Conservation (phyloP, 2,113 vertebrate genomes). For the Syngnathus scovelli region DNA sequence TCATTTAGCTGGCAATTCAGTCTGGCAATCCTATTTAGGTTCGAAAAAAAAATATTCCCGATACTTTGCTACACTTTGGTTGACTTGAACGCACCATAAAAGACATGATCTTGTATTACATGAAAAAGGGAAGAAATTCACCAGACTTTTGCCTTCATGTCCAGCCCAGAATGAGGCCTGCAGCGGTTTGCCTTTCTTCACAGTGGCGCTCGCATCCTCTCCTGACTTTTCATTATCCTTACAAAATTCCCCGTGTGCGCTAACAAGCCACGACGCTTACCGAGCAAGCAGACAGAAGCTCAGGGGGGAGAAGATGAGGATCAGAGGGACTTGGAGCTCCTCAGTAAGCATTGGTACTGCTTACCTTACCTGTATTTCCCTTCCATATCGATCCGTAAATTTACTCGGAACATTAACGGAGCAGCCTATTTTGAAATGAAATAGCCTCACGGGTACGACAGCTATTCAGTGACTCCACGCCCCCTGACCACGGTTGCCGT, state of each 20-base stretch:
- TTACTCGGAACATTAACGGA: too few species aligned
- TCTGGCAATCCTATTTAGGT: background rate
- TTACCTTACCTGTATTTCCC: too few species aligned
- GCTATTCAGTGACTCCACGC: too few species aligned
- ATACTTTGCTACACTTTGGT: background rate
- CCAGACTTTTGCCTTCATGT: constrained; percentile 15
- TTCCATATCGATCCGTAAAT: too few species aligned
- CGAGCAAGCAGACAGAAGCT: constrained; percentile 62
- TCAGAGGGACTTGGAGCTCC: constrained; percentile 61
- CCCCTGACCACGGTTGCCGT: too few species aligned
- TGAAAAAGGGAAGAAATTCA: background rate
- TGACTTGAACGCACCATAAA: background rate
- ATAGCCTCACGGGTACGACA: too few species aligned
- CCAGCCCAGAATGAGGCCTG: constrained; percentile 28
- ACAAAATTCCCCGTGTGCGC: constrained; percentile 59
- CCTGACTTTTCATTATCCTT: constrained; percentile 60
- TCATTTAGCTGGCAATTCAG: constrained; percentile 5
- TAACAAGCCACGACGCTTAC: constrained; percentile 63
- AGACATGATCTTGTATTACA: background rate
- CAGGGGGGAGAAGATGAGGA: constrained; percentile 52
- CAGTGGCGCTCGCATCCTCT: constrained; percentile 11
- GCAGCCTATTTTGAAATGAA: too few species aligned
- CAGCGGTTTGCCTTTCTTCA: constrained; percentile 24
- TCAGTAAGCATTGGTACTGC: background rate
- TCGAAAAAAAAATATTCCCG: background rate